Conservation (phyloP, 2,888 invertebrate genomes). For the Acheta domesticus region DNA sequence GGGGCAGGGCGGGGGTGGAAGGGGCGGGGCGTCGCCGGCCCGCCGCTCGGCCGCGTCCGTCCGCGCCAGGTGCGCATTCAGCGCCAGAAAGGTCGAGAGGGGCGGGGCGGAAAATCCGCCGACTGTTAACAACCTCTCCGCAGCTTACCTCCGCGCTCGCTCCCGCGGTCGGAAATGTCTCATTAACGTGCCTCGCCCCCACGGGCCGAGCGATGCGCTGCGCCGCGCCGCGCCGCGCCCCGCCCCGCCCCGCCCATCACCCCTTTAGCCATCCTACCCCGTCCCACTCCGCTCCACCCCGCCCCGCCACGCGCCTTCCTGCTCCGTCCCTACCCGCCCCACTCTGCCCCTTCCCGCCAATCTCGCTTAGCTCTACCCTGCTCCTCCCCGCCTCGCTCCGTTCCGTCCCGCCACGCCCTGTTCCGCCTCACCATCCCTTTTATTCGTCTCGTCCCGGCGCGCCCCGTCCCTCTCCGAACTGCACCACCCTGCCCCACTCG, state of each 20-base stretch:
- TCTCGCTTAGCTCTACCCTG: too few species aligned
- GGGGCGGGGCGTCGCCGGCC: background rate
- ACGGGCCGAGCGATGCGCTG: background rate
- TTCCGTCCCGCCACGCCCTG: too few species aligned
- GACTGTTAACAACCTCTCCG: slow-evolving; percentile 10
- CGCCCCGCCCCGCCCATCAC: background rate
- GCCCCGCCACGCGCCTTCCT: too few species aligned
- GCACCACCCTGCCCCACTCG: too few species aligned
- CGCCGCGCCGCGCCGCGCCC: background rate
- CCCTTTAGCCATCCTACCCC: too few species aligned
- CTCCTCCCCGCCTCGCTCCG: too few species aligned
- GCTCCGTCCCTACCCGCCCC: too few species aligned
- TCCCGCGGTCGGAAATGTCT: background rate
- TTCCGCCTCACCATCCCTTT: too few species aligned
- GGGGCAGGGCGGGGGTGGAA: background rate
- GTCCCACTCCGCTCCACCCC: too few species aligned
- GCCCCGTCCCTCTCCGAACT: too few species aligned
- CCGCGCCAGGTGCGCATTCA: slow-evolving; percentile 18
- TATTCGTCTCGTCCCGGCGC: too few species aligned
- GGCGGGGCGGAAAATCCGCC: background rate
- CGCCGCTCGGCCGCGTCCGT: background rate
- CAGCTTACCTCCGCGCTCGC: background rate
- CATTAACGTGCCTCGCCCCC: slow-evolving; percentile 3
- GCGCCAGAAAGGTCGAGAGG: background rate
- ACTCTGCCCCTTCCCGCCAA: too few species aligned